These are phyloP conservation scores for Helicoverpa assulta DNA, from an alignment of 2,888 invertebrate species.

Conservation along the genomic window DNA sequence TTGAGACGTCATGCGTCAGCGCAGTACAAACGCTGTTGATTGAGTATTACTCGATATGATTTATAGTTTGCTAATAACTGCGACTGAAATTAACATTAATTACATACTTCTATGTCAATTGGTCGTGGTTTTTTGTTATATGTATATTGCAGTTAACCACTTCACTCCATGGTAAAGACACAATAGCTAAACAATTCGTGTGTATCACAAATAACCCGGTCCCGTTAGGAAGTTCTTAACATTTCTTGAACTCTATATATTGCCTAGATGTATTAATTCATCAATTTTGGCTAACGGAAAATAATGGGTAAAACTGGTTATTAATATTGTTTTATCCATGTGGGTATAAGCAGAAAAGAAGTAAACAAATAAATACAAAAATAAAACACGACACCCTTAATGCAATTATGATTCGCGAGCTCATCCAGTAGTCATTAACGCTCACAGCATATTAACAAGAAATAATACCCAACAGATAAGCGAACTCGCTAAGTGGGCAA, in stretches of 20 bases:
- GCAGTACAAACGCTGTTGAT: constrained; percentile 49
- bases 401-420: constrained; percentile 43
- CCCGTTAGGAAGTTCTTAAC: too few relatives aligned
- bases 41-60: constrained; percentile 48
- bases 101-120: constrained; percentile 39
- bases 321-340: too few relatives aligned
- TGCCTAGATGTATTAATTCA: too few relatives aligned
- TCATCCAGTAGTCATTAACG: constrained; percentile 43
- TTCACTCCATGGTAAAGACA: too few relatives aligned
- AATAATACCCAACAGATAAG: constrained; percentile 54
- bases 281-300: too few relatives aligned
- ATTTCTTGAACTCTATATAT: too few relatives aligned
- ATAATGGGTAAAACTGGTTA: not conserved
- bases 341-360: too few relatives aligned
- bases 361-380: not conserved
- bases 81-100: constrained; percentile 39
- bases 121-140: not conserved
- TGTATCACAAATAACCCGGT: too few relatives aligned
- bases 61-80: constrained; percentile 49
- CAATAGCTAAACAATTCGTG: too few relatives aligned
- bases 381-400: not conserved
- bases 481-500: constrained; percentile 45
- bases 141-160: too few relatives aligned
- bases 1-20: constrained; percentile 31
- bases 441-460: constrained; percentile 51